Evolutionary conservation across 2,797 vertebrate species (phyloP), one percentile per base, ranked within the genome.

Genomic region (Knipowitschia caucasica): DNA sequence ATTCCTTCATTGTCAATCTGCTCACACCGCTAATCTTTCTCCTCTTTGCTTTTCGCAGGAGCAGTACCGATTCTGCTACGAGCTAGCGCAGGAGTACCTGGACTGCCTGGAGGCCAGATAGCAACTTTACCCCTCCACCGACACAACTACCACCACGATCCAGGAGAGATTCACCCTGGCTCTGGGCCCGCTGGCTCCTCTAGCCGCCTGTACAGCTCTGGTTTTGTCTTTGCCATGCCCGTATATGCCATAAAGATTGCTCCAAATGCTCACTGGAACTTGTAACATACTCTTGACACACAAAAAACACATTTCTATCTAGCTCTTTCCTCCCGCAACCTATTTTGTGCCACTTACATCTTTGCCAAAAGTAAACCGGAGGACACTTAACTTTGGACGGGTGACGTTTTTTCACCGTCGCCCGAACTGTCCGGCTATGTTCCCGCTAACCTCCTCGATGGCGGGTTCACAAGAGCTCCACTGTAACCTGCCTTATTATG

Each of bases 51-150:
- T n/a, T n/a, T 52, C 10, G 7, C 62, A 98, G 96, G 95, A 98
- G 81, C 96, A 98, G 89, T 98, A 98, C 81, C 92, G 94, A 42
- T 98, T 98, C 89, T 98, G 95, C 90, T 98, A 98, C 0, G 96
- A 98, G 53, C 86, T 96, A 87, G 94, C 93, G 67, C 90, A 95
- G 92, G 95, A 98, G 78, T 97, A 94, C 73, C 89, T 98, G 89
- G 94, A 97, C 69, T 93, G 91, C 35, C 53, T 94, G 76, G 95
- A 98, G 68, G 89, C 88, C 78, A 96, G 94, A 96, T 96, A 96
- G 92, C 94, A 90, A 74, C 69, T 42, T 15, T 83, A 64, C 67
- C 71, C n/a, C 30, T 35, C 46, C 50, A 5, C 10, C 27, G 30
- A 3, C 27, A 44, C 53, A 57, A 17, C 67, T 64, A 30, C 4